Conservation (phyloP, 2,888 invertebrate species). For the Hydrotaea cyrtoneurina region DNA sequence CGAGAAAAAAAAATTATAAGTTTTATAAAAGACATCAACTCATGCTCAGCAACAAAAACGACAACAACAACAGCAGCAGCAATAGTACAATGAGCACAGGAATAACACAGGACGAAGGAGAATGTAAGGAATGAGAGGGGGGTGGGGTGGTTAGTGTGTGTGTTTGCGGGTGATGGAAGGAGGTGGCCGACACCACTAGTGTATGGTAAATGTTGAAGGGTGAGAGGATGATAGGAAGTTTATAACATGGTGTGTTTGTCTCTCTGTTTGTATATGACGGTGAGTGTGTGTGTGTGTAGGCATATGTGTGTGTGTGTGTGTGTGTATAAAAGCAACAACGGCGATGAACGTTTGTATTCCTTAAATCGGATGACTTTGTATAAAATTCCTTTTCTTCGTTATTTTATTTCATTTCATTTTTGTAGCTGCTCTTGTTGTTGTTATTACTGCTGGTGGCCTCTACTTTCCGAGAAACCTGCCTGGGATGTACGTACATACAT, state of each 20-base stretch:
- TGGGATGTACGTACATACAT: neutral
- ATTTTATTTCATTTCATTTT: slow-evolving; percentile 70
- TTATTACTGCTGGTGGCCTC: slow-evolving; percentile 1
- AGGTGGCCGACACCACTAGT: slow-evolving; percentile 10
- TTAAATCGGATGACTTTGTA: slow-evolving; percentile 80
- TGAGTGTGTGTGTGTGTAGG: slow-evolving; percentile 19
- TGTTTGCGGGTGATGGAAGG: slow-evolving; percentile 5
- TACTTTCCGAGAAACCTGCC: slow-evolving; percentile 11
- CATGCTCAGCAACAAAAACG: slow-evolving; percentile 26
- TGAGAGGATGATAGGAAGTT: slow-evolving; percentile 64
- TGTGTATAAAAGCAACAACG: neutral
- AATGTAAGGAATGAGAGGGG: slow-evolving; percentile 20
- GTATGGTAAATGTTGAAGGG: slow-evolving; percentile 33
- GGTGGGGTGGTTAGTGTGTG: slow-evolving; percentile 50
- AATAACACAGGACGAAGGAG: slow-evolving; percentile 53
- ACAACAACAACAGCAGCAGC: slow-evolving; percentile 54
- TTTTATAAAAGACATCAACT: slow-evolving; percentile 73
- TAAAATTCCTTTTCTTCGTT: slow-evolving; percentile 69
- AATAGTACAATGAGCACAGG: neutral
- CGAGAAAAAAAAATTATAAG: slow-evolving; percentile 78
- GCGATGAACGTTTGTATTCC: slow-evolving; percentile 74
- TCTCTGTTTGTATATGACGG: slow-evolving; percentile 16
- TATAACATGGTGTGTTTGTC: slow-evolving; percentile 53
- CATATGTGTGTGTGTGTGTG: slow-evolving; percentile 7
- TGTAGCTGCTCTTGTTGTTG: slow-evolving; percentile 37